Percentiles rank a stretch among this genome's conserved stretches.
Conservation (phyloP, 2,888 invertebrate species). For the Anthophora plumipes region DNA sequence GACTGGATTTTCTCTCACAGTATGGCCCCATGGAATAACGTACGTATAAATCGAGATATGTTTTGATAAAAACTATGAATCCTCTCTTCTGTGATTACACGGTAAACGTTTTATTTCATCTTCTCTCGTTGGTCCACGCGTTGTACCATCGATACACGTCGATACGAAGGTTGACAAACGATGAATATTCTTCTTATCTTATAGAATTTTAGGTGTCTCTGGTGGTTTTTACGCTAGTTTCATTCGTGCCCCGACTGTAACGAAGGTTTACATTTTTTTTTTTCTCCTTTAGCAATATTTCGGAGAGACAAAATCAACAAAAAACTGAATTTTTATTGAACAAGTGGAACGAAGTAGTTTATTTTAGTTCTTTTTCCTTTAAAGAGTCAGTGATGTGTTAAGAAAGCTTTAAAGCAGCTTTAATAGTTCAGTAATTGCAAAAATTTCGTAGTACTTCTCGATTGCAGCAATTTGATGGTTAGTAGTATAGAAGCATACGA, state of each 20-base stretch:
- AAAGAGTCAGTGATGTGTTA: neutral
- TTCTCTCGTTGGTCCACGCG: constrained; percentile 60
- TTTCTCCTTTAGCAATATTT: neutral
- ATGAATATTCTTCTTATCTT: constrained; percentile 19
- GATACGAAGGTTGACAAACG: constrained; percentile 9
- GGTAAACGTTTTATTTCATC: neutral
- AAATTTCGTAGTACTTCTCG: neutral
- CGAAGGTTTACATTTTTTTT: neutral
- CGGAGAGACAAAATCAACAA: too few species aligned
- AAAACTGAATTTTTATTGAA: neutral
- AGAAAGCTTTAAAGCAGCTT: neutral
- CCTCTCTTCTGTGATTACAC: neutral
- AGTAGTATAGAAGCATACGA: neutral
- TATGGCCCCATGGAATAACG: constrained; percentile 63
- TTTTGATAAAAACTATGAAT: constrained; percentile 32
- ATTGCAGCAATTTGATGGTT: neutral
- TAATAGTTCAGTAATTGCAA: neutral
- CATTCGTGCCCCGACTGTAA: constrained; percentile 34
- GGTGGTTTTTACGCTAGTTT: neutral
- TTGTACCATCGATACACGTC: constrained; percentile 26
- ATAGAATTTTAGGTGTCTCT: neutral
- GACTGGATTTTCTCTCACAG: constrained; percentile 62
- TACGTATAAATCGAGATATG: constrained; percentile 20
- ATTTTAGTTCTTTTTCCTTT: neutral
- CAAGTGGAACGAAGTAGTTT: constrained; percentile 47